Percentiles rank a stretch among this genome's conserved stretches.
phyloP scores from a whole-genome alignment of 2,888 invertebrate genomes.

The Ichneumoninae sp. region DNA sequence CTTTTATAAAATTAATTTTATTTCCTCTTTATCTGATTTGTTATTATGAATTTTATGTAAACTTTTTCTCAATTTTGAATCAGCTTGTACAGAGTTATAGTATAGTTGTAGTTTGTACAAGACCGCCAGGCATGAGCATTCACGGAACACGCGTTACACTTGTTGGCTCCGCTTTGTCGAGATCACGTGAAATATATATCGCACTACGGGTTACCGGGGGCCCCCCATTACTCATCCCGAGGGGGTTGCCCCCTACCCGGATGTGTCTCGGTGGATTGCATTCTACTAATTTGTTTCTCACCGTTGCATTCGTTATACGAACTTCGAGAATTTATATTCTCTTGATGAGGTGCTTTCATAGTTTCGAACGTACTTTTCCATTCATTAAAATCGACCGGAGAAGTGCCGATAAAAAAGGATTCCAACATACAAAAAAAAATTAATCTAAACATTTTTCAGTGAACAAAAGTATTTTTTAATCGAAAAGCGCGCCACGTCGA shows the following conservation, averaged over 20 bases:
- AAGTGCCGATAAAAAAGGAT: neutral
- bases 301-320: neutral
- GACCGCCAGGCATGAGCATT: slow-evolving; percentile 27
- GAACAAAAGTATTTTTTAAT: too few species aligned
- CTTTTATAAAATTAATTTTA: neutral
- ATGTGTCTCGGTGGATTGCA: slow-evolving; percentile 25
- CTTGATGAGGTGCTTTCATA: slow-evolving; percentile 4
- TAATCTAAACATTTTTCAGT: neutral
- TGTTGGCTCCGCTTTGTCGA: slow-evolving; percentile 53
- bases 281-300: slow-evolving; percentile 20
- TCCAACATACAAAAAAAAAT: neutral
- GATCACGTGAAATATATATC: slow-evolving; percentile 41
- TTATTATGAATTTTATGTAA: neutral
- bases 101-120: slow-evolving; percentile 38
- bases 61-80: neutral
- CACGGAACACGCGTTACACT: slow-evolving; percentile 49
- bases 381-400: neutral
- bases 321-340: slow-evolving; percentile 2
- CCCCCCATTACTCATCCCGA: slow-evolving; percentile 49
- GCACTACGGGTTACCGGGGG: slow-evolving; percentile 27
- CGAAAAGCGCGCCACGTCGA: too few species aligned
- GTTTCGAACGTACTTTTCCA: neutral
- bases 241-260: slow-evolving; percentile 26
- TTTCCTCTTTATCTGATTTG: neutral
- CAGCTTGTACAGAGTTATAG: slow-evolving; percentile 5